These are phyloP conservation scores for Plebejus melissa DNA, from an alignment of 2,888 invertebrate species.

Conservation along the genomic window DNA sequence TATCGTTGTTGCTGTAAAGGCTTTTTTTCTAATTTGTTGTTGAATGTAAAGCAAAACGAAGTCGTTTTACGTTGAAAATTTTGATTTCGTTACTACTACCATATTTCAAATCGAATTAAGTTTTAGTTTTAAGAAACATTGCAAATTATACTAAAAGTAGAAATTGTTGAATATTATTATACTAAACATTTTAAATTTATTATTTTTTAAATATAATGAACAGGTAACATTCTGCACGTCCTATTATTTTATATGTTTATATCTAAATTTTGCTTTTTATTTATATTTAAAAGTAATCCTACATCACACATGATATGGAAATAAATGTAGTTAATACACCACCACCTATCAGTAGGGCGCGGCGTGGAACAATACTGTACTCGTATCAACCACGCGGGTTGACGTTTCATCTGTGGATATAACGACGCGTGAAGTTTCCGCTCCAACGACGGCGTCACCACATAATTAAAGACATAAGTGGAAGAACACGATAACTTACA, in stretches of 20 bases:
- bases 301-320: background rate
- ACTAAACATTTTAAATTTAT: no score
- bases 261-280: background rate
- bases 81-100: no score
- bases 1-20: background rate
- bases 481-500: no score
- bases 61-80: no score
- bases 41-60: background rate
- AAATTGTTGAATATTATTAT: no score
- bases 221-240: no score
- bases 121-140: no score
- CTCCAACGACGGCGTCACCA: conserved; percentile 52
- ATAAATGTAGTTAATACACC: background rate
- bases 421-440: conserved; percentile 50
- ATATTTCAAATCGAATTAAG: no score
- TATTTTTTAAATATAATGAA: no score
- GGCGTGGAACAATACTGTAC: background rate
- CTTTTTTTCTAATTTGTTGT: background rate
- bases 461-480: background rate
- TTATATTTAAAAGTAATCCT: no score
- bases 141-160: no score
- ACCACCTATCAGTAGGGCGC: background rate
- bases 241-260: background rate
- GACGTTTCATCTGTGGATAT: conserved; percentile 9
- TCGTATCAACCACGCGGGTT: background rate